Evolutionary conservation across 2,888 invertebrate species (phyloP), one percentile per base, ranked within the genome.

Genomic region (Ferdinandea cuprea): DNA sequence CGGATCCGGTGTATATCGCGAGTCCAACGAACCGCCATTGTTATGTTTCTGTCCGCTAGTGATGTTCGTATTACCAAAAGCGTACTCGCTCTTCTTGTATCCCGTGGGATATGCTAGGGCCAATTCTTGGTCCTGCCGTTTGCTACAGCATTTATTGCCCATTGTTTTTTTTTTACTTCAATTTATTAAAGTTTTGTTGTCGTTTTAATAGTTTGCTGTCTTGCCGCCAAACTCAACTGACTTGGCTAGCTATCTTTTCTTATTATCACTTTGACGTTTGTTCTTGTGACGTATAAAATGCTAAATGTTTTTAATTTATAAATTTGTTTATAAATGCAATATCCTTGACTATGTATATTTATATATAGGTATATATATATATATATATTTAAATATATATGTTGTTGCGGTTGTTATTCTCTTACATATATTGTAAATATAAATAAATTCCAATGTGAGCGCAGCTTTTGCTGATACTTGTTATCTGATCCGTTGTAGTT

Each of bases 81-180:
- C 90, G 71, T 91, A 90, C 65, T 91, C 89, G 71, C 89, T 89
- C 74, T 91, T 91, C 84, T 91, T 91, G 80, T 89, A 90, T 79
- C 91, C 91, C 40, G 89, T 88, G 48, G 90, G 90, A 88, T 90
- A 91, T 85, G 90, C 88, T 61, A 91, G 86, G 8, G 89, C 90
- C 79, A 91, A 85, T 85, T 94, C 93, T 88, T 94, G 93, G 92
- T 95, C 95, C 91, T 95, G 94, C 90, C 95, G 94, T 92, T 95
- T 95, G 92, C 96, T 96, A 92, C 96, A 96, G 92, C 96, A 96
- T 92, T 95, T 95, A 92, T 95, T 95, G 91, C 96, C 96, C 96
- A 96, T 96, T 91, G 30, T 84, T 30, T 13, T 30, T 2, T 13
- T 19, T 52, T 46, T 21, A 32, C n/a, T n/a, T n/a, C n/a, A n/a